Evolutionary conservation across 2,113 vertebrate species (phyloP).

Genomic region (Formicarius rufipectus): DNA sequence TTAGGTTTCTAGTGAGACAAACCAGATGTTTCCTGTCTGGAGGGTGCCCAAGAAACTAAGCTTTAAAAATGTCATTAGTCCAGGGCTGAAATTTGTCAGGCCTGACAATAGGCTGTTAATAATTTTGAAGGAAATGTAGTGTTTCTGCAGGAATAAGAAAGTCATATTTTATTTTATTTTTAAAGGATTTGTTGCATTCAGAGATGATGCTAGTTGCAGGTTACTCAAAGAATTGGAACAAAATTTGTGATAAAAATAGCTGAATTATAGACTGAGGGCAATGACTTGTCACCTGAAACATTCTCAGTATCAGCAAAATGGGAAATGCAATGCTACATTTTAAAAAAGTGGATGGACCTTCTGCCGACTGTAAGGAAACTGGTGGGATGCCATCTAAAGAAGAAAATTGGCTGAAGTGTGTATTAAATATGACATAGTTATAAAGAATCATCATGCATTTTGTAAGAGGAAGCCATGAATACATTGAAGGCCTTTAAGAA

Average conservation of each 20-base stretch:
- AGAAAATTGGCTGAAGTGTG: background rate
- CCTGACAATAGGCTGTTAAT: background rate
- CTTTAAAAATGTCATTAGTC: conserved; percentile 37
- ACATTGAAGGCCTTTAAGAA: background rate
- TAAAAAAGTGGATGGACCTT: background rate
- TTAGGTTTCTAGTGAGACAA: background rate
- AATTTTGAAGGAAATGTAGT: conserved; percentile 5
- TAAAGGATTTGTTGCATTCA: background rate
- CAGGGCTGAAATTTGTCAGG: conserved; percentile 30
- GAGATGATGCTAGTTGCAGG: background rate
- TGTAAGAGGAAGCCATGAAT: background rate
- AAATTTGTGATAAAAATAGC: background rate
- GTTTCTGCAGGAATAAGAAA: background rate
- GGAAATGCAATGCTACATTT: background rate
- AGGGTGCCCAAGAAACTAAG: background rate
- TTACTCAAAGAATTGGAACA: background rate
- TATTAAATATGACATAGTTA: background rate
- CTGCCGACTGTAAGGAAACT: background rate
- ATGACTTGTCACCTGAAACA: background rate
- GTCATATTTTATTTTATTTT: background rate
- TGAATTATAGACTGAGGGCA: background rate
- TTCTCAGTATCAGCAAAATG: background rate
- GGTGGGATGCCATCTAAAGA: background rate
- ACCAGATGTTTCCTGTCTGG: conserved; percentile 53
- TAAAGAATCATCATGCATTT: background rate